A percentile compares a stretch with the other conserved stretches of the same genome.
These are phyloP conservation scores for Phataginus tricuspis DNA, from an alignment of 2,797 vertebrate species.

Conservation along the genomic window DNA sequence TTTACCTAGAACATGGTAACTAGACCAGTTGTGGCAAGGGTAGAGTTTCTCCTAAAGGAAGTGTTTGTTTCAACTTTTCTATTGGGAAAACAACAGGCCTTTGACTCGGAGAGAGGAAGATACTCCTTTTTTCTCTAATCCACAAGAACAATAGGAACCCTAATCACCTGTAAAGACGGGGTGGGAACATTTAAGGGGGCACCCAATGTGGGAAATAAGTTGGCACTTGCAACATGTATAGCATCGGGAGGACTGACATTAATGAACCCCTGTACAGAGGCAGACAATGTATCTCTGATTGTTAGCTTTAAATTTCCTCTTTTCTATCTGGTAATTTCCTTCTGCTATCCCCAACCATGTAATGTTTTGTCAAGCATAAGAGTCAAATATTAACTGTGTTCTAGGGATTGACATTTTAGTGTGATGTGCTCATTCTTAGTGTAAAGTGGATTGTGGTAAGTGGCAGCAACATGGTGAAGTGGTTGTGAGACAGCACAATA, in stretches of 20 bases:
- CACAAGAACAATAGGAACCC: neutral
- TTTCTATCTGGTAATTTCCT: neutral
- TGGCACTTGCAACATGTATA: neutral
- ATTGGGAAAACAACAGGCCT: neutral
- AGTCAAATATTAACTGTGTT: neutral
- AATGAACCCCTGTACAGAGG: neutral
- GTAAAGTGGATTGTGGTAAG: neutral
- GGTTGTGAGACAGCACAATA: neutral
- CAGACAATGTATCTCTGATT: neutral
- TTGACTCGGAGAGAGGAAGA: neutral
- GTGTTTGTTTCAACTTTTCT: neutral
- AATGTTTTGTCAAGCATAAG: neutral
- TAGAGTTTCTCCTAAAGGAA: neutral
- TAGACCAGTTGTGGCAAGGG: neutral
- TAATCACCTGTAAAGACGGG: neutral
- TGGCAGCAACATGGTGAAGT: neutral
- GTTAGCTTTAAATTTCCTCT: neutral
- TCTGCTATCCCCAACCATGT: neutral
- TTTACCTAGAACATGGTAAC: neutral
- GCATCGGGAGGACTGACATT: neutral
- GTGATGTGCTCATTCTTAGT: neutral
- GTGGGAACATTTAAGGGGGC: neutral
- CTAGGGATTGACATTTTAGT: neutral
- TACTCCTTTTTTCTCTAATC: neutral
- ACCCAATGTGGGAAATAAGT: neutral